Conservation (phyloP, 2,888 invertebrate genomes). For the Acanthosepion pharaonis region DNA sequence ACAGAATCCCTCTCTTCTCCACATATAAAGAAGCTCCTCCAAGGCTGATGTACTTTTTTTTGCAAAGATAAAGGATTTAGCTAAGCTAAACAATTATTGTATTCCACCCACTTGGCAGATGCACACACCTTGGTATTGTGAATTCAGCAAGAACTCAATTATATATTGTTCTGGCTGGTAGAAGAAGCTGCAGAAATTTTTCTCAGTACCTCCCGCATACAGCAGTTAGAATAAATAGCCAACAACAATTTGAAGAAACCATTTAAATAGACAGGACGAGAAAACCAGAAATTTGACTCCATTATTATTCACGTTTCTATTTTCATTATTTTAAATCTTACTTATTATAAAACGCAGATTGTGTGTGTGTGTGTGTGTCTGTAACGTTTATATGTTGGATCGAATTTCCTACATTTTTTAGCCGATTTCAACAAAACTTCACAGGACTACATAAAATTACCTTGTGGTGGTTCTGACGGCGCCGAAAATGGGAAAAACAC, state of each 20-base stretch:
- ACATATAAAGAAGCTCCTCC: no score
- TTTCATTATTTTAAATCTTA: background rate
- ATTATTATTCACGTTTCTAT: background rate
- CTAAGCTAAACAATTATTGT: background rate
- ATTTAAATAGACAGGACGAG: background rate
- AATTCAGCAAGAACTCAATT: background rate
- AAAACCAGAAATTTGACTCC: background rate
- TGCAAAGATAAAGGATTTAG: background rate
- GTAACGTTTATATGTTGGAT: no score
- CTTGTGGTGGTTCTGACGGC: no score
- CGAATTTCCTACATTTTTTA: no score
- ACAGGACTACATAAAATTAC: no score
- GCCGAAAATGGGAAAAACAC: no score
- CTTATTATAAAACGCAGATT: no score
- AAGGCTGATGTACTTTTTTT: background rate
- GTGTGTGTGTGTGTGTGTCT: no score
- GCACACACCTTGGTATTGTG: background rate
- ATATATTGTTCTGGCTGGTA: background rate
- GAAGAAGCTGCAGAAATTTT: background rate
- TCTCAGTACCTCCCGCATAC: background rate
- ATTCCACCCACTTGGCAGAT: background rate
- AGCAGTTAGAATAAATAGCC: background rate
- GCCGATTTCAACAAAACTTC: no score
- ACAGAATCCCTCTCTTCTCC: no score
- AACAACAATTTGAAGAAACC: background rate